Evolutionary conservation across 2,888 invertebrate genomes (phyloP).

Genomic region (Nineta flava): DNA sequence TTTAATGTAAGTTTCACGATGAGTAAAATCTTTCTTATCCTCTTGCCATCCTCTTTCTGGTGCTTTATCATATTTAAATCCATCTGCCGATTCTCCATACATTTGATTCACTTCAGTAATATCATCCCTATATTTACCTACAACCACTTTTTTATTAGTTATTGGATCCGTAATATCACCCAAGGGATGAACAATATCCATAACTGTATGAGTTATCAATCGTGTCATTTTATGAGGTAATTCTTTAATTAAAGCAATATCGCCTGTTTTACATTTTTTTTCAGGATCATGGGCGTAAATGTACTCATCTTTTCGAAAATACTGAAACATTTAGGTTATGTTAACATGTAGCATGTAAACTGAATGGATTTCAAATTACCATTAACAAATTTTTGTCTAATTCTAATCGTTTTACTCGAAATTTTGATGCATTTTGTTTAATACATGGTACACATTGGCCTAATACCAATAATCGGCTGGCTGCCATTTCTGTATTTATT

Average conservation of each 20-base stretch:
- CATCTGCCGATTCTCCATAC: slow-evolving; percentile 49
- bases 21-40: slow-evolving; percentile 66
- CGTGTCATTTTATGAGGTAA: slow-evolving; percentile 56
- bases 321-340: slow-evolving; percentile 34
- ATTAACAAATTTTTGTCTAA: slow-evolving; percentile 60
- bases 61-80: slow-evolving; percentile 62
- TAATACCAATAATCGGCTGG: slow-evolving; percentile 39
- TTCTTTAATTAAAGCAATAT: slow-evolving; percentile 62
- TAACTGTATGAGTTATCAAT: slow-evolving; percentile 62
- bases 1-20: slow-evolving; percentile 59
- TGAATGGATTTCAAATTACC: slow-evolving; percentile 34
- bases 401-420: slow-evolving; percentile 56
- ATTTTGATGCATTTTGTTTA: slow-evolving; percentile 64
- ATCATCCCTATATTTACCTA: slow-evolving; percentile 56
- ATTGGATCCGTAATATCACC: slow-evolving; percentile 80
- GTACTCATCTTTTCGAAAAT: slow-evolving; percentile 56
- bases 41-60: slow-evolving; percentile 68
- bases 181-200: slow-evolving; percentile 62
- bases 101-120: slow-evolving; percentile 47
- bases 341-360: slow-evolving; percentile 13
- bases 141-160: slow-evolving; percentile 62
- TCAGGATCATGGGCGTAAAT: slow-evolving; percentile 66
- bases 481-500: slow-evolving; percentile 16
- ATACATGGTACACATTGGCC: slow-evolving; percentile 67
- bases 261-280: slow-evolving; percentile 63